Evolutionary conservation across 2,888 invertebrate genomes (phyloP).

Genomic region (Microctonus hyperodae): DNA sequence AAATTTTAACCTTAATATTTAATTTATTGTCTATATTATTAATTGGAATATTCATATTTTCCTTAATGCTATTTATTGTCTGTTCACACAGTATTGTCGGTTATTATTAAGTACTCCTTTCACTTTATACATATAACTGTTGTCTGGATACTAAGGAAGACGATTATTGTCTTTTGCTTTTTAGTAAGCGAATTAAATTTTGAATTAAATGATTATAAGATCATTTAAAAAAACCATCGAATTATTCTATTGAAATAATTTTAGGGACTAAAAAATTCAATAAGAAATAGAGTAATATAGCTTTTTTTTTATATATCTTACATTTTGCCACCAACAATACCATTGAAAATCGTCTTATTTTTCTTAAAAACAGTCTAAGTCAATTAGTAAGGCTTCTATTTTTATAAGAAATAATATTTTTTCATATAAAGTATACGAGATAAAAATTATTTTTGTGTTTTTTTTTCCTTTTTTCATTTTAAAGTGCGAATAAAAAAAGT

Average conservation of each 20-base stretch:
- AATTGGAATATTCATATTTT: conserved; percentile 53
- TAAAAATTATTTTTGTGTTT: conserved; percentile 49
- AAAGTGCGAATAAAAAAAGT: conserved; percentile 57
- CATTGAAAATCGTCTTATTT: conserved; percentile 42
- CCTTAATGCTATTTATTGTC: conserved; percentile 61
- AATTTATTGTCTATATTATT: conserved; percentile 58
- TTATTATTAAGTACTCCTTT: conserved; percentile 52
- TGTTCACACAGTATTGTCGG: conserved; percentile 63
- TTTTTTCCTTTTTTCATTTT: conserved; percentile 31
- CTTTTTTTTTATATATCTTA: conserved; percentile 29
- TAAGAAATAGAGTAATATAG: conserved; percentile 10
- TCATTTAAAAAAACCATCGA: no score
- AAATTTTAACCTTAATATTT: conserved; percentile 41
- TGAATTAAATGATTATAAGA: no score
- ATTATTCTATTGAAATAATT: neutral
- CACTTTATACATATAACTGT: conserved; percentile 44
- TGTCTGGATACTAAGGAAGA: conserved; percentile 62
- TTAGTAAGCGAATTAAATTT: conserved; percentile 9
- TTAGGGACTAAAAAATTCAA: neutral
- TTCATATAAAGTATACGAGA: conserved; percentile 52
- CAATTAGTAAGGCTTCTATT: conserved; percentile 51
- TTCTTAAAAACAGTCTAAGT: conserved; percentile 50
- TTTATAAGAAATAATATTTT: conserved; percentile 47
- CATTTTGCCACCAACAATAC: conserved; percentile 49
- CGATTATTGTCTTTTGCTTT: conserved; percentile 41